Evolutionary conservation across 2,113 vertebrate genomes (phyloP).

Genomic region (Acanthochromis polyacanthus): DNA sequence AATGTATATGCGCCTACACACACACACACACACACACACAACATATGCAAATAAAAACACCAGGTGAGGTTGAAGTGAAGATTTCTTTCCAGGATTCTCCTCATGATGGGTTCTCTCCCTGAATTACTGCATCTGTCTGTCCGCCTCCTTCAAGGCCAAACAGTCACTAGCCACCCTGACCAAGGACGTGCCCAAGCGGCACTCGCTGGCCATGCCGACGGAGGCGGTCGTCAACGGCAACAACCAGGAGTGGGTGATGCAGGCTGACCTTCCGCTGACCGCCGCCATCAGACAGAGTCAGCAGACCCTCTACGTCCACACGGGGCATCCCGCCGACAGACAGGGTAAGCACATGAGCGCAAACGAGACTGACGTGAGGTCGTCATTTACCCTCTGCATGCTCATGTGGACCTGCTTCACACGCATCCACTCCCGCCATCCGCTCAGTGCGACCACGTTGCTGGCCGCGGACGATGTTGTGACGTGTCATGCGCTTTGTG

Average conservation of each 20-base stretch:
- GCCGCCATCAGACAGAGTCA: constrained; percentile 98
- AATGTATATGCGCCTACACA: not conserved
- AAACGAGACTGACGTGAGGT: not conserved
- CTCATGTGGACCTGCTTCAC: constrained; percentile 50
- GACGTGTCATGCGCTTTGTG: constrained; percentile 56
- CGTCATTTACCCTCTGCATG: constrained; percentile 59
- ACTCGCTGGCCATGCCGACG: constrained; percentile 95
- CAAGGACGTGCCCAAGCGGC: constrained; percentile 97
- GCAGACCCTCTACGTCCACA: constrained; percentile 95
- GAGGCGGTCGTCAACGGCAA: constrained; percentile 97
- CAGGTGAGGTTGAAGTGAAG: not conserved
- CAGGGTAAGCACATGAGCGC: constrained; percentile 88
- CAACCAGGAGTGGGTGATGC: constrained; percentile 99
- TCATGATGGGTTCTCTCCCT: not conserved
- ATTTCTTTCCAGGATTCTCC: not conserved
- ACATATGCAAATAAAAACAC: not conserved
- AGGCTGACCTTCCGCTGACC: constrained; percentile 96
- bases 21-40: not conserved
- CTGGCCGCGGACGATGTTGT: constrained; percentile 20
- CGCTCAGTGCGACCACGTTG: constrained; percentile 41
- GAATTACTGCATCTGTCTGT: constrained; percentile 27
- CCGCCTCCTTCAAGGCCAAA: constrained; percentile 88
- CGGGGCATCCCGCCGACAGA: constrained; percentile 90
- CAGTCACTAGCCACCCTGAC: constrained; percentile 97
- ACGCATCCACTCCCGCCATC: constrained; percentile 43